Base-by-base conservation (phyloP, 2,797 vertebrate species). In the Acanthis flammea region DNA sequence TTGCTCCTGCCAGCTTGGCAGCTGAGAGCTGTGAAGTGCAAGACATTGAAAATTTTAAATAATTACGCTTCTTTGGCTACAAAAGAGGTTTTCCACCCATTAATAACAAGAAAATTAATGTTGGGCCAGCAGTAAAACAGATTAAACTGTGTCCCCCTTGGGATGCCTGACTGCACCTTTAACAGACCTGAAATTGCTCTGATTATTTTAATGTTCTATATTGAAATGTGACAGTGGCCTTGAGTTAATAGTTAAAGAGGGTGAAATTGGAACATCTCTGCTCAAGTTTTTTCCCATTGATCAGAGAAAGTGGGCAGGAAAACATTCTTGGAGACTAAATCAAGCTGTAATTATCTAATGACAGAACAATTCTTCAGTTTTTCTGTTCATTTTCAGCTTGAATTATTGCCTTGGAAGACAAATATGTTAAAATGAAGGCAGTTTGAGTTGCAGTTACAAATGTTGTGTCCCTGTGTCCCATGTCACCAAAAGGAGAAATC, bases 21-120 rank as follows among this genome's bases (percentile, higher is more conserved):
- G 78, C 89, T 93, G 89, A 95, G 96, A 98, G 90, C 96, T 97
- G 97, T 97, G 97, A 98, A 97, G 92, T 96, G 89, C 90, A 95
- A 79, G 97, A 97, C 96, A 96, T 97, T 84, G 95, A 93, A 96
- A 91, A 93, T 98, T 94, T 97, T 95, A 97, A 97, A 94, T 97
- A 97, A 98, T 97, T 95, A 96, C 39, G 77, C 91, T 95, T 96
- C 94, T 93, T 96, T 98, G 97, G 97, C 97, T 94, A 80, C 61
- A 80, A 94, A 96, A 96, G 92, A 93, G 96, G 86, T 97, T 98
- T 98, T 98, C 97, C 97, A 98, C 97, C 98, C 98, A 98, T 98
- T 98, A 98, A 98, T 98, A 98, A 98, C 72, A 94, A 95, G 97
- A 97, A 98, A 98, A 98, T 98, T 97, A 98, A 98, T 98, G 98